These are phyloP conservation scores for Dendrophyllia cribrosa DNA, from an alignment of 64 coral and sea anemone genomes.

Conservation along the genomic window DNA sequence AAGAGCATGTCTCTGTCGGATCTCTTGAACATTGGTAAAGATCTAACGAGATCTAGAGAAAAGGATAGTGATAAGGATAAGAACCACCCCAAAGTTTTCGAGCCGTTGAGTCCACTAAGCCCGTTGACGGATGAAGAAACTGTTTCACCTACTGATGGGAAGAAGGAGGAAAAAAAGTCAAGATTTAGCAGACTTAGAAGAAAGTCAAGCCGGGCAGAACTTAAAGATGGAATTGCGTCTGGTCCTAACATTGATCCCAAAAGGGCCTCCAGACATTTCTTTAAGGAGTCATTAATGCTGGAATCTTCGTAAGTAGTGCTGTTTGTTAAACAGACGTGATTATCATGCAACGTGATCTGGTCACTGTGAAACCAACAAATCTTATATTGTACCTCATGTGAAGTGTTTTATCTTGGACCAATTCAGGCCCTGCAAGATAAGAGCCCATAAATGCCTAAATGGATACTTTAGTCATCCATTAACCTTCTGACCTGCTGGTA, in stretches of 20 bases:
- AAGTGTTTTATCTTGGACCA: too few species aligned
- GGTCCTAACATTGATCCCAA: conserved; percentile 91
- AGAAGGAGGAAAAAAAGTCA: conserved; percentile 34
- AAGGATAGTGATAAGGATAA: conserved; percentile 17
- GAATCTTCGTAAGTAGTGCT: conserved; percentile 94
- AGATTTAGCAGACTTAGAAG: conserved; percentile 68
- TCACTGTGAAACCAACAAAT: background rate
- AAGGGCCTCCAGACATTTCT: conserved; percentile 80
- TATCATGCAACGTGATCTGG: background rate
- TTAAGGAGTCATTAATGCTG: conserved; percentile 90
- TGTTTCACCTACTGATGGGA: conserved; percentile 20
- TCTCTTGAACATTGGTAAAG: conserved; percentile 55
- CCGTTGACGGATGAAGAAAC: background rate
- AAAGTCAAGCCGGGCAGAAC: conserved; percentile 57
- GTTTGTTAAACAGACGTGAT: background rate
- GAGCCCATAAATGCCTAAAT: too few species aligned
- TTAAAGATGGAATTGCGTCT: conserved; percentile 96
- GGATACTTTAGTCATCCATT: too few species aligned
- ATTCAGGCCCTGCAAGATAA: too few species aligned
- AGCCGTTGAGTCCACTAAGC: background rate
- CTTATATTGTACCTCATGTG: too few species aligned
- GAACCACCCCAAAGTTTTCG: background rate
- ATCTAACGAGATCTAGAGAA: conserved; percentile 56
- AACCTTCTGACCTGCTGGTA: too few species aligned
- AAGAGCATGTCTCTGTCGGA: conserved; percentile 78